These are phyloP conservation scores for Poeciliopsis retropinna DNA, from an alignment of 2,113 vertebrate species.

Conservation along the genomic window DNA sequence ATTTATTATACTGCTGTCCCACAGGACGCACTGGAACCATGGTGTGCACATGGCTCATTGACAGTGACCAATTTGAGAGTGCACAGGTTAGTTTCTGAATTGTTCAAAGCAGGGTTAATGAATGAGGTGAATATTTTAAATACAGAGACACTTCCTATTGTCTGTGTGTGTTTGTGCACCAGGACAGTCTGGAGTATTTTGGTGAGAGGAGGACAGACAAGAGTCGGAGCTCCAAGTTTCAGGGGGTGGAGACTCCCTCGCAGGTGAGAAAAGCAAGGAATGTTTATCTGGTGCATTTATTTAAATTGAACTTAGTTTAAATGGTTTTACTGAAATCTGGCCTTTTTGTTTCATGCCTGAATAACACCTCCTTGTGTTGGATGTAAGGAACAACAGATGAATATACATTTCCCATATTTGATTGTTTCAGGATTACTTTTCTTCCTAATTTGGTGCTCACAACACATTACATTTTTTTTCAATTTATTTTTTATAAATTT, in stretches of 20 bases:
- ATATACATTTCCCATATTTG: neutral
- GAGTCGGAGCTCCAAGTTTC: constrained; percentile 89
- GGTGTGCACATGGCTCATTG: constrained; percentile 91
- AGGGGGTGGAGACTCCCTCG: constrained; percentile 96
- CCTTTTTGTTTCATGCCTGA: neutral
- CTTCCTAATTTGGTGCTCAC: neutral
- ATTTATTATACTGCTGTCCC: constrained; percentile 6
- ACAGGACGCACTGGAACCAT: constrained; percentile 94
- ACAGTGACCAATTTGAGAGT: constrained; percentile 87
- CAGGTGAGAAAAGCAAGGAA: constrained; percentile 79
- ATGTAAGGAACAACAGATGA: neutral
- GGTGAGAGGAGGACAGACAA: constrained; percentile 92
- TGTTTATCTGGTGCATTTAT: neutral
- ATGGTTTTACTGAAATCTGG: neutral
- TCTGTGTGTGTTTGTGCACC: neutral
- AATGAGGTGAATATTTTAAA: neutral
- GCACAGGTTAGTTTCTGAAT: constrained; percentile 82
- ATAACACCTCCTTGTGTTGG: neutral
- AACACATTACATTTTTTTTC: neutral
- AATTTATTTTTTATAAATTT: neutral
- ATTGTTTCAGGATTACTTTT: neutral
- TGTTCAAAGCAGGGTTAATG: neutral
- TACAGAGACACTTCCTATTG: neutral
- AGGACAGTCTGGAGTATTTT: constrained; percentile 92
- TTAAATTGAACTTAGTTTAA: neutral